phyloP scores from a whole-genome alignment of 1,140 invertebrate species.

The Laodelphax striatellus region DNA sequence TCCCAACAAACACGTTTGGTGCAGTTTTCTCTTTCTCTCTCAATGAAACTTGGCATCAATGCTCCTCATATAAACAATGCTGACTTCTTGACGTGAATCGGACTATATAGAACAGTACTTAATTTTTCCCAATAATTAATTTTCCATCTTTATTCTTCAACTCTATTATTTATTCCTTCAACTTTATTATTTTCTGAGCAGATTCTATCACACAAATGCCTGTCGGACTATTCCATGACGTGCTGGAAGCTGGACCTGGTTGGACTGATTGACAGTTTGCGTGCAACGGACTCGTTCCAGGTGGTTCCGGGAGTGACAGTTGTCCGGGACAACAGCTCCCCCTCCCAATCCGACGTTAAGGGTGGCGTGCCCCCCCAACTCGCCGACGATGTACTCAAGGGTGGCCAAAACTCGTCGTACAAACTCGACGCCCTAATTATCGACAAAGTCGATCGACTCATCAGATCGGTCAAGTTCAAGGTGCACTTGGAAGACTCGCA shows the following conservation, averaged over 20 bases:
- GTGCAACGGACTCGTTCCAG: constrained; percentile 43
- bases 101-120: no score
- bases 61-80: no score
- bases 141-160: no score
- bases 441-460: constrained; percentile 42
- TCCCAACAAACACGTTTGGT: no score
- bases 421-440: constrained; percentile 5
- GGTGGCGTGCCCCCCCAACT: background rate
- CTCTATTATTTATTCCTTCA: no score
- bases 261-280: constrained; percentile 56
- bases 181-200: background rate
- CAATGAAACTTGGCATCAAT: no score
- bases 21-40: no score
- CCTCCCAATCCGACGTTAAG: background rate
- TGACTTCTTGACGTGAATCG: no score
- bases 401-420: constrained; percentile 10
- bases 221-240: constrained; percentile 54
- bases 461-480: constrained; percentile 58
- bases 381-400: constrained; percentile 6
- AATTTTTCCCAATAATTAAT: no score
- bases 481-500: constrained; percentile 49
- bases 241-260: constrained; percentile 69
- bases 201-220: constrained; percentile 35
- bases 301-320: constrained; percentile 36
- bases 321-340: background rate